Base-by-base conservation (phyloP, 2,797 vertebrate genomes). In the Phalloptychus januarius region DNA sequence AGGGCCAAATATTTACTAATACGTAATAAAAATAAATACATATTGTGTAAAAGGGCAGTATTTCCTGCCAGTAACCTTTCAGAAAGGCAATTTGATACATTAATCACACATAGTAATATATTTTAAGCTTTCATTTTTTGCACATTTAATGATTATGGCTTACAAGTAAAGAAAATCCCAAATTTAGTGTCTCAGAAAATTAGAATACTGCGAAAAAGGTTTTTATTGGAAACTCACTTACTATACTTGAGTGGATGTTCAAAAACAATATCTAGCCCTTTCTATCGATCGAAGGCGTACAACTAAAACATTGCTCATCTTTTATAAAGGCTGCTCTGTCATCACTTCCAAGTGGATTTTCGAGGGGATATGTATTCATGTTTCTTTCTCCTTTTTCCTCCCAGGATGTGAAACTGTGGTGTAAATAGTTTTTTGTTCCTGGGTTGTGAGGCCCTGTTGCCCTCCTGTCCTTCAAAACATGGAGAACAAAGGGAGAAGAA, bases 331-430 rank as follows among this genome's bases (percentile, higher is more conserved):
- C 58, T 20, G 0, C 50, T 36, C 2, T 1, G 1, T 72, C 71
- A 4, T 31, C 16, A 4, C 23, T 42, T 4, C 2, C 1, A 38
- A 40, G 40, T 12, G 0, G 2, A 13, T 70, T 54, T 61, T 72
- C 1, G 18, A 46, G 0, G 75, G 16, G 1, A 13, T 58, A 5
- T 65, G 63, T 16, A 70, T 4, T 72, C 40, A 23, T 40, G 1
- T 67, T 40, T 63, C 33, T 72, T 0, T 77, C 79, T 63, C 1
- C 83, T 12, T 54, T 0, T 84, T 72, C 18, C 20, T 33, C 76
- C 4, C 81, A 95, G 94, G 85, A 94, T 87, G 63, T 86, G 46
- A 89, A 28, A 6, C 72, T 5, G 6, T 67, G 75, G 75, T 86
- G 81, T 91, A 88, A 83, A 82, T 91, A 56, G 3, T 80, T 70